Evolutionary conservation across 2,113 vertebrate species (phyloP), one percentile per base, ranked within the genome.

Genomic region (Alethe castanea): DNA sequence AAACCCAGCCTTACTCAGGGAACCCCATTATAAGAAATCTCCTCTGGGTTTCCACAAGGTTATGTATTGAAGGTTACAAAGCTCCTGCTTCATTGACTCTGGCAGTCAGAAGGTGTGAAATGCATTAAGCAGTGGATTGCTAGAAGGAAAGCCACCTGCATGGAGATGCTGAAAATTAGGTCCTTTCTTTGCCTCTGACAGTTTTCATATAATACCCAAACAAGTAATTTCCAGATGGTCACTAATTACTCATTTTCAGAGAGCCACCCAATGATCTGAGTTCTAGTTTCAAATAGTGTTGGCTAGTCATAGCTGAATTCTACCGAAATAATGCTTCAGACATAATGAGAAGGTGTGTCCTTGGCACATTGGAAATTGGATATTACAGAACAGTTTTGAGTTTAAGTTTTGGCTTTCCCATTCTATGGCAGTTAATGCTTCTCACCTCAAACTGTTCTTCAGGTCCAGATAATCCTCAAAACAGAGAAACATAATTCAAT

Each of bases 21-120:
- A 95, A 80, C 66, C 87, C 73, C 74, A 57, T 61, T 80, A 60
- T 40, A 66, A 59, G 70, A 92, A 90, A 93, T 79, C 71, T 94
- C 89, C 74, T 94, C 85, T 93, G 87, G 81, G 74, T 95, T 85
- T 88, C 81, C 81, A 72, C 47, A 44, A 61, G 62, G 56, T 91
- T 86, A 47, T 85, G 40, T 80, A 80, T 26, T 89, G 78, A 87
- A 87, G 70, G 70, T 92, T 92, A 91, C 74, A 77, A 82, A 95
- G 61, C 62, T 90, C 19, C 62, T 85, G 74, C 79, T 88, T 92
- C 85, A 82, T 92, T 90, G 79, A 53, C 47, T 73, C 64, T 82
- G 82, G 79, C 85, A 94, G 62, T 80, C 48, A 85, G 84, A 81
- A 92, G 64, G 59, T 80, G 79, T 86, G 87, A 85, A 91, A 92